Conservation (phyloP, 2,113 vertebrate genomes). For the Cryptotis parvus region DNA sequence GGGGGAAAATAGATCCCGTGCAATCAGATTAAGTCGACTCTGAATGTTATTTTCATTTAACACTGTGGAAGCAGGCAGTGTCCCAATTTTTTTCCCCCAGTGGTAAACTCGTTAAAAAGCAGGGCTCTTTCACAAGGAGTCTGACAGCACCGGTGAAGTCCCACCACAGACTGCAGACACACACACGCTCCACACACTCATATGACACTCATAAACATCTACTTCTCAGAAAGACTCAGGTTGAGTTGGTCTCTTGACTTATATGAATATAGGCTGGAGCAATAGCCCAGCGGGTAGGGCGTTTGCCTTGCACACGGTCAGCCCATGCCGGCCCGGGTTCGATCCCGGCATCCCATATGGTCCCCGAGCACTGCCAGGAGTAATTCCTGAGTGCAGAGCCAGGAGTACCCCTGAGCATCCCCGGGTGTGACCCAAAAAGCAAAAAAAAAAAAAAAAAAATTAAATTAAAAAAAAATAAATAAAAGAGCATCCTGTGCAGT, state of each 20-base stretch:
- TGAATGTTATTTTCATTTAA: constrained; percentile 84
- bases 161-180: constrained; percentile 23
- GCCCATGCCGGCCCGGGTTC: too few species aligned
- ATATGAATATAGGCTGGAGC: too few species aligned
- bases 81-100: constrained; percentile 78
- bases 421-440: too few species aligned
- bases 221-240: not conserved
- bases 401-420: too few species aligned
- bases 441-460: too few species aligned
- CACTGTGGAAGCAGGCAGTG: constrained; percentile 71
- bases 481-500: not conserved
- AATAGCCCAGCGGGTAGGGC: too few species aligned
- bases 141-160: not conserved
- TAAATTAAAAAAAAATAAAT: too few species aligned
- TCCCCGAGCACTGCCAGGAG: too few species aligned
- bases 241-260: not conserved
- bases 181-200: not conserved
- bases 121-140: constrained; percentile 23
- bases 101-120: constrained; percentile 79
- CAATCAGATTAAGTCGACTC: constrained; percentile 85
- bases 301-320: too few species aligned
- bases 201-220: not conserved
- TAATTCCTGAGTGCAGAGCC: too few species aligned
- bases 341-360: too few species aligned
- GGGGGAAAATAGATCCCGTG: constrained; percentile 82